A percentile compares a stretch with the other conserved stretches of the same genome.
These are phyloP conservation scores for Drosophila hawaiiensis DNA, from an alignment of 2,888 invertebrate genomes.

Conservation along the genomic window DNA sequence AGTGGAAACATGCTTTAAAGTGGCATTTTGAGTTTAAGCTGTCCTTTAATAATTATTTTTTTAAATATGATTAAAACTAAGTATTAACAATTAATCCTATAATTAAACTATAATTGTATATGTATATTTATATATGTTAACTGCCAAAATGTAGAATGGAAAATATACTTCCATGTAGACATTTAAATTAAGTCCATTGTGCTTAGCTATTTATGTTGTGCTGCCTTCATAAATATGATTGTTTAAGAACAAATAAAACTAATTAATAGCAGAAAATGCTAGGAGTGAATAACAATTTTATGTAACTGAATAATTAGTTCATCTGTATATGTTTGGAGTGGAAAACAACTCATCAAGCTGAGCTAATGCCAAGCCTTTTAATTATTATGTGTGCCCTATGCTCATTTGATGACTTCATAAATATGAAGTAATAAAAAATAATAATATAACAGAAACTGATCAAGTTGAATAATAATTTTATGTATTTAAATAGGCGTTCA, in stretches of 20 bases:
- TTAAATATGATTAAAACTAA: constrained; percentile 8
- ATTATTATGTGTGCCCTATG: neutral
- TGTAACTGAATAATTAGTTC: neutral
- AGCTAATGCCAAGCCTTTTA: neutral
- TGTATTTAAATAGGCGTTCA: neutral
- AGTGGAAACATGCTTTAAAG: neutral
- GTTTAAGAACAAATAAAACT: neutral
- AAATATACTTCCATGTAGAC: neutral
- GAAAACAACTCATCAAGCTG: neutral
- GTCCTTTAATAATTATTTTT: neutral
- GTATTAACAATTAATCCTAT: neutral
- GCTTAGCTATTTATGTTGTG: constrained; percentile 7
- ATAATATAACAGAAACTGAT: neutral
- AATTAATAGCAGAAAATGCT: neutral
- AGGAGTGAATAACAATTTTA: neutral
- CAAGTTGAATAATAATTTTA: neutral
- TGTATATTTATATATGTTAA: neutral
- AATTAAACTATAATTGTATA: neutral
- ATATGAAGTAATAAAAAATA: neutral
- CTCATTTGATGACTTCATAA: constrained; percentile 60
- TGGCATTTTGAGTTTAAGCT: no score
- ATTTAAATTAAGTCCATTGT: neutral
- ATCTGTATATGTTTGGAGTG: neutral
- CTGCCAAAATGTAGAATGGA: neutral
- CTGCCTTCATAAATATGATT: constrained; percentile 43